Base-by-base conservation (phyloP, 2,113 vertebrate species). In the Syrmaticus mikado region DNA sequence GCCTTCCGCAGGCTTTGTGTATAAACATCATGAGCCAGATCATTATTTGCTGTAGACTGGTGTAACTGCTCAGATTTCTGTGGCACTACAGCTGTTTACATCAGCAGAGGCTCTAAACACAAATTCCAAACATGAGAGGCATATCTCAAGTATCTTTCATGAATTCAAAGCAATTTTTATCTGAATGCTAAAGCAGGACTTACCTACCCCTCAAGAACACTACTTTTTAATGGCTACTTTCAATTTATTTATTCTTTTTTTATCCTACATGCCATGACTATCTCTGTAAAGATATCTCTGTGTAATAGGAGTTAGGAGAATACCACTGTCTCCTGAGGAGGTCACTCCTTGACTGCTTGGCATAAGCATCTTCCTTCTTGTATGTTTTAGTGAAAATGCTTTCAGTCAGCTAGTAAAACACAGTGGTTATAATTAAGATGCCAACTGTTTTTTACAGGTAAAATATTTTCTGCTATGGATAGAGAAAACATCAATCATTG, bases 321-420 rank as follows among this genome's bases (percentile, higher is more conserved):
- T 76, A 93, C 38, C 82, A 25, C 34, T 65, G 53, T 70, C 86
- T 93, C 91, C 91, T 95, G 93, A 95, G 95, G 87, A 81, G 82
- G 87, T 91, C 90, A 94, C 74, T 87, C 85, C 85, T 89, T 89
- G 46, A 92, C 81, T 84, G 62, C 46, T 60, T 85, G 74, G 92
- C 53, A 71, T 62, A 48, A n/a, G n/a, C n/a, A n/a, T n/a, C n/a
- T 57, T 80, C 5, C 52, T 89, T 74, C n/a, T 67, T 41, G 76
- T 19, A 70, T 53, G 11, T 62, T 91, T 78, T 50, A 78, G 27
- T 83, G 57, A 83, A 92, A 77, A 13, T 73, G 20, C 13, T 36
- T 50, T 71, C 65, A 55, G 74, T 36, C 41, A 84, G 32, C 50
- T 70, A 12, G 43, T 70, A 28, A 34, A 65, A 87, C 10, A 13